Percentiles rank a stretch among this genome's conserved stretches.
phyloP scores from a whole-genome alignment of 2,888 invertebrate species.

The Metacarcinus magister region DNA sequence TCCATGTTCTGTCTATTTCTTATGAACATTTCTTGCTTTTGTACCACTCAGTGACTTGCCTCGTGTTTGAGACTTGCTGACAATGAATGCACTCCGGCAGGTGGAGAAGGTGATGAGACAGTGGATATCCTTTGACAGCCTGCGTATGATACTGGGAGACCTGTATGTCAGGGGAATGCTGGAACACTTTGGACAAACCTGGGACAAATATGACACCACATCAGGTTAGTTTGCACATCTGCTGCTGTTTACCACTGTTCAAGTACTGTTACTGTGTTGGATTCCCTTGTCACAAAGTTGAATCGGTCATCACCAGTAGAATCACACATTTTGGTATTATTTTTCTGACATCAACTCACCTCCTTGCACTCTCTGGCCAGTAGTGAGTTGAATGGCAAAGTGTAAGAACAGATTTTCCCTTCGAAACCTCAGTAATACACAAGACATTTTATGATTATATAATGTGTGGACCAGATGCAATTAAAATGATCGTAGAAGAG shows the following conservation, averaged over 20 bases:
- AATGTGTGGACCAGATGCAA: too few species aligned
- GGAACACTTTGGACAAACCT: conserved; percentile 65
- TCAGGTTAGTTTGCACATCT: conserved; percentile 62
- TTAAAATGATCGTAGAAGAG: too few species aligned
- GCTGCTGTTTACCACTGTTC: neutral
- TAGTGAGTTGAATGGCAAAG: too few species aligned
- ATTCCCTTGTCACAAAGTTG: neutral
- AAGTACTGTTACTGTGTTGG: neutral
- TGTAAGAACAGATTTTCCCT: too few species aligned
- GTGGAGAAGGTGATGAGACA: conserved; percentile 73
- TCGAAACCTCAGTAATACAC: too few species aligned
- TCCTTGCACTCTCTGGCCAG: too few species aligned
- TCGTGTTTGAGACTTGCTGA: neutral
- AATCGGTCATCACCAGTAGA: neutral
- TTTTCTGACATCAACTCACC: too few species aligned
- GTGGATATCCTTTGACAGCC: conserved; percentile 78
- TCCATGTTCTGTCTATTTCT: neutral
- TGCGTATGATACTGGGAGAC: conserved; percentile 74
- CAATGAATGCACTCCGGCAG: neutral
- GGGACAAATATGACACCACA: conserved; percentile 74
- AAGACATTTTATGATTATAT: too few species aligned
- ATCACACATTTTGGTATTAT: neutral
- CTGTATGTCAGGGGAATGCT: conserved; percentile 75
- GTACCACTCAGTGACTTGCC: neutral
- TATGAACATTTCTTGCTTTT: neutral